phyloP scores from a whole-genome alignment of 2,113 vertebrate species.

The Eudorcas thomsonii region DNA sequence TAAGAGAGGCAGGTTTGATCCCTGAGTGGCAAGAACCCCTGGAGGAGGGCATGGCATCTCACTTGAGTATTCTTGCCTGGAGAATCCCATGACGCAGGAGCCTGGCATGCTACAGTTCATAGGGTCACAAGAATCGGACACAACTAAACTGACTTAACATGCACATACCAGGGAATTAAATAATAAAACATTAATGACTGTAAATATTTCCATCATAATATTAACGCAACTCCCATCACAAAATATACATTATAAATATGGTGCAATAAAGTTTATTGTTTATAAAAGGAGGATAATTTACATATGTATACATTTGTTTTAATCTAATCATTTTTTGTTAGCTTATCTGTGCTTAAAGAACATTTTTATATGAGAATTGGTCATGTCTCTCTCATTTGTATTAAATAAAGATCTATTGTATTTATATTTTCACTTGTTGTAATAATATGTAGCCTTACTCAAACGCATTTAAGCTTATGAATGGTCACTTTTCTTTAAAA shows the following conservation, averaged over 20 bases:
- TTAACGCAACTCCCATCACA: neutral
- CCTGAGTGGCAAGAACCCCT: neutral
- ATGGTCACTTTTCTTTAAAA: neutral
- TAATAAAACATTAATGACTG: neutral
- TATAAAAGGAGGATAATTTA: neutral
- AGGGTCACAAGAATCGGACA: neutral
- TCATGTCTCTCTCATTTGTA: neutral
- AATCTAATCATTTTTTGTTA: neutral
- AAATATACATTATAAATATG: neutral
- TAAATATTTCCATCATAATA: neutral
- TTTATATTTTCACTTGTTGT: neutral
- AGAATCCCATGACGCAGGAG: neutral
- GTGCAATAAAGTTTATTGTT: neutral
- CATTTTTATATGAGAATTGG: neutral
- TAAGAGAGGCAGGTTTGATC: neutral
- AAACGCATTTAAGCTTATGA: neutral
- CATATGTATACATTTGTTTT: neutral
- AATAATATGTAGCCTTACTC: neutral
- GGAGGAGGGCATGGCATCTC: neutral
- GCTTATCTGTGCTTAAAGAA: neutral
- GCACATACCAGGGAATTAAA: neutral
- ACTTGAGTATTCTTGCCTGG: neutral
- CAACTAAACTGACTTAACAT: neutral
- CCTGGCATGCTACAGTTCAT: neutral
- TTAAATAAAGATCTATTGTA: neutral